Base-by-base conservation (phyloP, 1,140 invertebrate genomes). In the Aphis gossypii region DNA sequence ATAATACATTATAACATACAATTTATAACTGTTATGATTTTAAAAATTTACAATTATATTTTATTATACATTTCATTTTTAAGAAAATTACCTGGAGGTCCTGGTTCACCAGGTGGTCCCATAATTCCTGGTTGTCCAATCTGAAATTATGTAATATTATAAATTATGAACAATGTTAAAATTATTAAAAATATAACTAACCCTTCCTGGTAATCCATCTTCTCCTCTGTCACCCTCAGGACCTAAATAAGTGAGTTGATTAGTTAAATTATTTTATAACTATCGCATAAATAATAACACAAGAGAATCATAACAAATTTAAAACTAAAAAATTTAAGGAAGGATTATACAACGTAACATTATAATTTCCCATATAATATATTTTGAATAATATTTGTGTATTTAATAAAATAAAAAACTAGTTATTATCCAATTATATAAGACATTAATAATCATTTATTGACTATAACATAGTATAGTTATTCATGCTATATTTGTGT, bases 61-160 rank as follows among this genome's bases (percentile, higher is more conserved):
- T 46, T 86, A 14, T 30, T 38, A 83, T 21, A 2, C 14, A 46
- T 46, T 41, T 44, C 14, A 51, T 44, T 60, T 90, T 44, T 1
- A 68, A 20, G 4, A 44, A 0, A 23, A 2, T 95, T 95, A 87
- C 97, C 97, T 68, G 97, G 96, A 8, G 95, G 94, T 3, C 97
- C 97, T 14, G 96, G 95, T 2, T 95, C 95, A 7, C 97, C 97
- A 93, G 95, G 93, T 5, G 94, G 94, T 25, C 94, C 95, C 46
- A 93, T 60, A 18, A 92, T 87, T 48, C 94, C 94, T 38, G 87
- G 90, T 21, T 82, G 83, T 41, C 94, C 94, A 86, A 56, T 94
- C 94, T 48, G 35, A 87, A 83, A 94, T 90, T 21, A 83, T 18
- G 56, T 51, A 56, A 76, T 76, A 38, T 92, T 84, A 54, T 30